Evolutionary conservation across 2,113 vertebrate genomes (phyloP).

Genomic region (Budorcas taxicolor): DNA sequence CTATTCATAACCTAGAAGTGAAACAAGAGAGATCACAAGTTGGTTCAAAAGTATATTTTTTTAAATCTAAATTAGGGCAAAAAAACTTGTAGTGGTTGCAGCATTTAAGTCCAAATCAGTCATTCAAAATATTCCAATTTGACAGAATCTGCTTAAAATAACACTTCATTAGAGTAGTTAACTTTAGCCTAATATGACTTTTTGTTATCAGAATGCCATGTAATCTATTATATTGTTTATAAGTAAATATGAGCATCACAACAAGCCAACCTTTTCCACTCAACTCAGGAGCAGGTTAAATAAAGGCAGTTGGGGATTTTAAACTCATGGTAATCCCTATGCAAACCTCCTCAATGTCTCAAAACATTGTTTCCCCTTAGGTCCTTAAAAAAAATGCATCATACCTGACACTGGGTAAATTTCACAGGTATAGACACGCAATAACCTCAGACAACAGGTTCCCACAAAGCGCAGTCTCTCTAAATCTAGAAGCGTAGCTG

Average conservation of each 20-base stretch:
- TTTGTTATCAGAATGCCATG: neutral
- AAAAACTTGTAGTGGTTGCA: neutral
- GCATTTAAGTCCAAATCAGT: neutral
- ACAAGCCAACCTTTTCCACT: neutral
- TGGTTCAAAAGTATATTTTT: neutral
- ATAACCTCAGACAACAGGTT: constrained; percentile 94
- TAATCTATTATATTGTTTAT: neutral
- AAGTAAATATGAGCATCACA: neutral
- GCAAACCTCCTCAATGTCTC: neutral
- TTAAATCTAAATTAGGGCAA: neutral
- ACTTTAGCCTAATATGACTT: neutral
- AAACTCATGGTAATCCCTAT: neutral
- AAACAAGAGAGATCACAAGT: neutral
- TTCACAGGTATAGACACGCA: constrained; percentile 98
- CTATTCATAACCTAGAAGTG: neutral
- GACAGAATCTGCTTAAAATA: neutral
- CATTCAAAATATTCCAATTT: neutral
- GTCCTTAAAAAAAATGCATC: constrained; percentile 23
- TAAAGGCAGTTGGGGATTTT: neutral
- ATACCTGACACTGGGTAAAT: constrained; percentile 98
- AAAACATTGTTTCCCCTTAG: neutral
- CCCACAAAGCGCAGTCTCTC: constrained; percentile 97
- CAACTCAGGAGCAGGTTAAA: neutral
- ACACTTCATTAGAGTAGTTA: neutral
- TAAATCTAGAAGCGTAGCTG: constrained; percentile 95